A percentile compares a stretch with the other conserved stretches of the same genome.
These are phyloP conservation scores for Trachelus stipa DNA, from an alignment of 2,888 invertebrate species.

Conservation along the genomic window DNA sequence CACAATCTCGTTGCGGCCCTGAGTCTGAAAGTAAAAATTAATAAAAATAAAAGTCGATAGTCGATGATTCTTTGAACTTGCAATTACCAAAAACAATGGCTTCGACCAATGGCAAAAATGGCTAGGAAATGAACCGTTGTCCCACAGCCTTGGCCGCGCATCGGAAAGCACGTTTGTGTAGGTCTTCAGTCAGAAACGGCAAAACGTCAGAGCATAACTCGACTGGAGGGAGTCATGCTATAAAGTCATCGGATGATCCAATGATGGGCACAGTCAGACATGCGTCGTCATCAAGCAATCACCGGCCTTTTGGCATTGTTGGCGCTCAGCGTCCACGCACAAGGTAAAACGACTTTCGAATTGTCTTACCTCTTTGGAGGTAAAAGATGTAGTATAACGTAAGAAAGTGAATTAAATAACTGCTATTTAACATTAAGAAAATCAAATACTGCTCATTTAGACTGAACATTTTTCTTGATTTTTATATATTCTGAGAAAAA, in stretches of 20 bases:
- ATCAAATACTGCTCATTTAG: background rate
- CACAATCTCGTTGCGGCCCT: background rate
- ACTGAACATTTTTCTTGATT: background rate
- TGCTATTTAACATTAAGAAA: background rate
- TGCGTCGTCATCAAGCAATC: slow-evolving; percentile 42
- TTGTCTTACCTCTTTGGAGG: background rate
- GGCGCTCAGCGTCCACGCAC: slow-evolving; percentile 24
- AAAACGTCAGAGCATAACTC: background rate
- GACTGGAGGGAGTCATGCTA: slow-evolving; percentile 40
- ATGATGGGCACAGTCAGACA: slow-evolving; percentile 38
- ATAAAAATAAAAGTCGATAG: background rate
- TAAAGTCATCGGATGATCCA: slow-evolving; percentile 35
- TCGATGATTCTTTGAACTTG: background rate
- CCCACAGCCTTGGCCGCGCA: slow-evolving; percentile 32
- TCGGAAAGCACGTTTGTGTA: background rate
- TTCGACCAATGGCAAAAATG: background rate
- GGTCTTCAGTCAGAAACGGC: slow-evolving; percentile 6
- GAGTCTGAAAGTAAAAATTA: background rate
- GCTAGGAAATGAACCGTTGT: background rate
- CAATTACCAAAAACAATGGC: background rate
- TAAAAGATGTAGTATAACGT: background rate
- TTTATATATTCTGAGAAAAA: background rate
- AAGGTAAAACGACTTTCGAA: slow-evolving; percentile 37
- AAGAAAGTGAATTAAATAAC: background rate
- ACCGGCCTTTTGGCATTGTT: slow-evolving; percentile 44